Percentiles rank a stretch among this genome's conserved stretches.
Conservation (phyloP, 2,797 vertebrate species). For the Amblyopsis hoosieri region DNA sequence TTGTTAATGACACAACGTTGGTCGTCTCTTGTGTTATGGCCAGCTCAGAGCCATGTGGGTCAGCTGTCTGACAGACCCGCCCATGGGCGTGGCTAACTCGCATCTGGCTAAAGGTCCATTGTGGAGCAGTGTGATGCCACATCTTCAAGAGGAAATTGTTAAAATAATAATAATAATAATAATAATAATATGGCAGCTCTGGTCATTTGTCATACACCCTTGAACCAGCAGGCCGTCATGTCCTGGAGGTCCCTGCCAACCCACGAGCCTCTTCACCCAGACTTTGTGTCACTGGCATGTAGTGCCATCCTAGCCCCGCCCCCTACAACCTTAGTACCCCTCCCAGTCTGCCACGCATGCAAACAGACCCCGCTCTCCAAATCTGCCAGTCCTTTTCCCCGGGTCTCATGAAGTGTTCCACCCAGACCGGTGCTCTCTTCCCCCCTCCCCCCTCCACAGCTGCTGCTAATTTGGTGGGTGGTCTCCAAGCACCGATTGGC, state of each 20-base stretch:
- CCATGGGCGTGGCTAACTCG: too few species aligned
- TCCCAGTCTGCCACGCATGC: constrained; percentile 5
- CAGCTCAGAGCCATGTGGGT: too few species aligned
- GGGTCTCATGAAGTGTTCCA: constrained; percentile 26
- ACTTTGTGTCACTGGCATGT: constrained; percentile 13
- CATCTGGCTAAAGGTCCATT: neutral
- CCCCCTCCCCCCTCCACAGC: constrained; percentile 7
- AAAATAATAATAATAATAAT: neutral
- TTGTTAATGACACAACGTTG: too few species aligned
- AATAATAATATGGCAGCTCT: neutral
- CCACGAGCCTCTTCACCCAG: constrained; percentile 7
- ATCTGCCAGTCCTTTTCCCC: constrained; percentile 14
- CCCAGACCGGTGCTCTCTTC: constrained; percentile 28
- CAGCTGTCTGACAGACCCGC: too few species aligned
- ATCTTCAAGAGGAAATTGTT: neutral
- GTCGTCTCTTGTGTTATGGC: too few species aligned
- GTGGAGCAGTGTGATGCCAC: neutral
- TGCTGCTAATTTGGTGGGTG: constrained; percentile 33
- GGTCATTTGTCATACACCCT: neutral
- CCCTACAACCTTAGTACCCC: constrained; percentile 30
- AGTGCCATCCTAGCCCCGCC: constrained; percentile 1
- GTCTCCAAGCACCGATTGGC: constrained; percentile 32
- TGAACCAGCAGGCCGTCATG: constrained; percentile 3
- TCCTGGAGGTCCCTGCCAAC: constrained; percentile 11
- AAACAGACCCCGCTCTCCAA: neutral